These are phyloP conservation scores for Carcina quercana DNA, from an alignment of 2,888 invertebrate genomes.

Conservation along the genomic window DNA sequence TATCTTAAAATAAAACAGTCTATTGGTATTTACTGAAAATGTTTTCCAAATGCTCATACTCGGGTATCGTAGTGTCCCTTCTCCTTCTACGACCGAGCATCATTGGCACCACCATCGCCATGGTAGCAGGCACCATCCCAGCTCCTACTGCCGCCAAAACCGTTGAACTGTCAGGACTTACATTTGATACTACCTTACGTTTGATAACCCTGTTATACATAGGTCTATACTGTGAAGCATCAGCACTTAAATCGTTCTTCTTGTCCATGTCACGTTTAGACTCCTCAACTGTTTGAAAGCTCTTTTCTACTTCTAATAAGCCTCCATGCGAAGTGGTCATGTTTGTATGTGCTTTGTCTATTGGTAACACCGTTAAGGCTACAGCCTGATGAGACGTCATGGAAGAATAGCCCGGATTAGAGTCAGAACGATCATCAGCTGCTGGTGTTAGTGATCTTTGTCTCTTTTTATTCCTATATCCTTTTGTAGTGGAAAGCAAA, in stretches of 20 bases:
- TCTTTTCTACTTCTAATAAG: conserved; percentile 82
- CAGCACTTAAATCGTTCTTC: conserved; percentile 43
- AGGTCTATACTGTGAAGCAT: conserved; percentile 41
- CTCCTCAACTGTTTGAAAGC: conserved; percentile 81
- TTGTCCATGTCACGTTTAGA: conserved; percentile 58
- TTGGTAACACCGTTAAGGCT: conserved; percentile 82
- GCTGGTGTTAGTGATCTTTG: conserved; percentile 49
- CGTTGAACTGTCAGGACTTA: conserved; percentile 72
- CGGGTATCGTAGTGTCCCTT: conserved; percentile 30
- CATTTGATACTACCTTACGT: conserved; percentile 45
- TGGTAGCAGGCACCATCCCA: conserved; percentile 86
- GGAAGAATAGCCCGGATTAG: too few relatives aligned
- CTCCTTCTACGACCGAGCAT: conserved; percentile 75
- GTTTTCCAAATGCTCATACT: conserved; percentile 30
- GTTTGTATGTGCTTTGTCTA: conserved; percentile 75
- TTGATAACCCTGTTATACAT: conserved; percentile 38
- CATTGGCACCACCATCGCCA: conserved; percentile 87
- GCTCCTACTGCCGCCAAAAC: conserved; percentile 84
- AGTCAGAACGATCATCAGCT: conserved; percentile 35
- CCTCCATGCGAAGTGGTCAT: conserved; percentile 83
- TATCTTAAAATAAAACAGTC: too few relatives aligned
- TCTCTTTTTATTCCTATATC: conserved; percentile 76
- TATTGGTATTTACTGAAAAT: conserved; percentile 31
- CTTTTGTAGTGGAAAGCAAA: conserved; percentile 84
- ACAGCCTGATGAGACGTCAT: conserved; percentile 72